Evolutionary conservation across 2,888 invertebrate species (phyloP).

Genomic region (Synergus gifuensis): DNA sequence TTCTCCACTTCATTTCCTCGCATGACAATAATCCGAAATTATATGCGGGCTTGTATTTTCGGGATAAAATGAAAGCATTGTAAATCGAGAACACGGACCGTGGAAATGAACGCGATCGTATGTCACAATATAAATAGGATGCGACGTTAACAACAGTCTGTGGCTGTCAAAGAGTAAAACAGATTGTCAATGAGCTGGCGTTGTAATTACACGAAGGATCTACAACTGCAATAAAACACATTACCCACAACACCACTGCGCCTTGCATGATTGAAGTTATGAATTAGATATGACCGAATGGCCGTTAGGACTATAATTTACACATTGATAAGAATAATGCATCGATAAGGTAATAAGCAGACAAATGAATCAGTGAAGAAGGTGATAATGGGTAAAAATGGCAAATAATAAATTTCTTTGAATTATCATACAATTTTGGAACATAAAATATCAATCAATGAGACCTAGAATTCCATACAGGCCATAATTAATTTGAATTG

Average conservation of each 20-base stretch:
- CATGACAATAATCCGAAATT: too few relatives aligned
- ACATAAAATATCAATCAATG: too few relatives aligned
- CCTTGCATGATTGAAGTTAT: background rate
- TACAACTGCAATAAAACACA: background rate
- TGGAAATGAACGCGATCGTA: background rate
- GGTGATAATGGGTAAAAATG: too few relatives aligned
- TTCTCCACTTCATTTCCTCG: too few relatives aligned
- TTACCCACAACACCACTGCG: background rate
- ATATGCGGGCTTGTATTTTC: background rate
- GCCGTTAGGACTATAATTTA: background rate
- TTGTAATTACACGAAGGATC: background rate
- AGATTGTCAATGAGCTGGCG: background rate
- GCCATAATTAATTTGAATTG: too few relatives aligned
- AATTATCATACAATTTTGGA: too few relatives aligned
- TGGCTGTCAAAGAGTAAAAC: conserved; percentile 2
- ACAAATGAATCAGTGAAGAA: background rate
- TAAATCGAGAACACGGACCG: background rate
- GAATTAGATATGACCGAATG: background rate
- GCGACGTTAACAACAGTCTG: background rate
- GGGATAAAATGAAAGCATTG: background rate
- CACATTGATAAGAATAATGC: background rate
- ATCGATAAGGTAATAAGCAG: background rate
- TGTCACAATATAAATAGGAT: background rate
- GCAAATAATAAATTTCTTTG: too few relatives aligned
- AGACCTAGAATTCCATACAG: too few relatives aligned